Evolutionary conservation across 2,888 invertebrate genomes (phyloP), one percentile per base, ranked within the genome.

Genomic region (Dynastes hyllus): DNA sequence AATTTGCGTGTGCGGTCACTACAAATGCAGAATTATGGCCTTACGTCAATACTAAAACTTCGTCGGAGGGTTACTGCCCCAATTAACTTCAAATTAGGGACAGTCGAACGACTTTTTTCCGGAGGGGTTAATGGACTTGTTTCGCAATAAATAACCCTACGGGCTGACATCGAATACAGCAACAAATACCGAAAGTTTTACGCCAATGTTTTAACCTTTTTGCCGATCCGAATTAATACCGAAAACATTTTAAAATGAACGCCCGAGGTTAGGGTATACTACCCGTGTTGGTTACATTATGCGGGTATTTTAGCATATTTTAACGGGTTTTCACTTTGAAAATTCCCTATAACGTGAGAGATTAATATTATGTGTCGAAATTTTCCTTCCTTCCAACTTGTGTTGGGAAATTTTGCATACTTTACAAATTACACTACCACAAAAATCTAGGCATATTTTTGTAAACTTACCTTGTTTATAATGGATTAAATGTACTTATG

Each of bases 1-100:
- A 77, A 77, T 77, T 77, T 77, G 76, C 53, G 76, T 40, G 66
- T 40, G 66, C 66, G 66, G 76, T 51, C 67, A 58, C 67, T 45
- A 55, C 66, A 78, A 78, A 78, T 73, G 71, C 63, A 73, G 78
- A 78, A 71, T 78, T 78, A 78, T 71, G 65, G 71, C 65, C 51
- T 27, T 16, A 61, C 71, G 78, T 73, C 78, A 78, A 78, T 65
- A 78, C 29, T 71, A 78, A 73, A 78, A 73, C 78, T 71, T 73
- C 51, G 61, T 5, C 58, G 63, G 63, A 71, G 70, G 71, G 78
- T 63, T 63, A 55, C 76, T 77, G 73, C 65, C 73, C 78, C 71
- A 73, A 65, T 78, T 78, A 71, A 78, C 71, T 78, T 51, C 65
- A 73, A 71, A 78, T 71, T 78, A 78, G 73, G 71, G 71, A 51